Evolutionary conservation across 2,797 vertebrate genomes (phyloP).

Genomic region (Sebastes kiyomatsui): DNA sequence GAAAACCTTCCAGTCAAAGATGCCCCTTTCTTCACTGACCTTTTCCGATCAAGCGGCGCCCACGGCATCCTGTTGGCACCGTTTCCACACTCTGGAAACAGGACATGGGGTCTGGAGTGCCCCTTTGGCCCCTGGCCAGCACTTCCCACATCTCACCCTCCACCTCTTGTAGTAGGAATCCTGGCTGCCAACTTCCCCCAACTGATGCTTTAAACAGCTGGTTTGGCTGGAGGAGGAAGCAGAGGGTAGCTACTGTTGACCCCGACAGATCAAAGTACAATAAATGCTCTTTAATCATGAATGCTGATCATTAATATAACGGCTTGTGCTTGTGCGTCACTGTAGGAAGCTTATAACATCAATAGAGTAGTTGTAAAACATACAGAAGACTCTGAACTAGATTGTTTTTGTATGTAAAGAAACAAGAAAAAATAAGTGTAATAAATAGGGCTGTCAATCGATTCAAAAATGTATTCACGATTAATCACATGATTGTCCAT

Average conservation of each 20-base stretch:
- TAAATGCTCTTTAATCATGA: conserved; percentile 43
- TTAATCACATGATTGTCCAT: too few relatives aligned
- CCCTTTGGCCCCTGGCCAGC: conserved; percentile 55
- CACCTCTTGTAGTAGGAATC: conserved; percentile 49
- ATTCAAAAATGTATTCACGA: too few relatives aligned
- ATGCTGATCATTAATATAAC: conserved; percentile 11
- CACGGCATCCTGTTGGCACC: conserved; percentile 63
- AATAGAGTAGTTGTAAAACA: conserved; percentile 27
- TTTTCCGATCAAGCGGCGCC: conserved; percentile 63
- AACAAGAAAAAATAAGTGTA: neutral
- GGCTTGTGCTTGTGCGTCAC: conserved; percentile 38
- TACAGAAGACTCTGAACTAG: neutral
- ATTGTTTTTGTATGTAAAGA: neutral
- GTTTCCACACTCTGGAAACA: conserved; percentile 67
- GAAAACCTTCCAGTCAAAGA: conserved; percentile 39
- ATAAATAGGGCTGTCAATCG: too few relatives aligned
- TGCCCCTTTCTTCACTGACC: conserved; percentile 32
- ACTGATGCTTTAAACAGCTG: conserved; percentile 77
- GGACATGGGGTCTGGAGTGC: conserved; percentile 65
- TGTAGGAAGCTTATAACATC: conserved; percentile 40
- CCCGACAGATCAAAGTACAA: conserved; percentile 49
- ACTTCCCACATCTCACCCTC: conserved; percentile 58
- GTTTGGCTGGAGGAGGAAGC: conserved; percentile 52
- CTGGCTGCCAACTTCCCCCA: conserved; percentile 64
- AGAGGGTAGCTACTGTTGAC: conserved; percentile 50